Evolutionary conservation across 2,113 vertebrate species (phyloP).

Genomic region (Aix galericulata): DNA sequence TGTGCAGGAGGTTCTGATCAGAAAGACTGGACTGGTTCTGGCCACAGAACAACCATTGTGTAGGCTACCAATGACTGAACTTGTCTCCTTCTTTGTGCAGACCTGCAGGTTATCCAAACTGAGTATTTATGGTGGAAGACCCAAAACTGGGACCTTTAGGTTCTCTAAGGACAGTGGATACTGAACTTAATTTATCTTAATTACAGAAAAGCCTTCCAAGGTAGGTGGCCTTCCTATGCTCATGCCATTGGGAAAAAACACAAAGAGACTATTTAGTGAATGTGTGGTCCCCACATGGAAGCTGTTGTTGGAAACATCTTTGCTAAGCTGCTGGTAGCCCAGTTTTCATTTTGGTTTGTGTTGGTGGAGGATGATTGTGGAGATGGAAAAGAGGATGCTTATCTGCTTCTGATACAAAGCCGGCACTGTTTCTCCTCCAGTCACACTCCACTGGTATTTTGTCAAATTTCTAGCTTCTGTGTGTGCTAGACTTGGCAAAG

Average conservation of each 20-base stretch:
- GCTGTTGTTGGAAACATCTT: rapidly evolving
- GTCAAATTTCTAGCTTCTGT: background rate
- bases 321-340: background rate
- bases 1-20: background rate
- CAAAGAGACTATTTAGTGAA: background rate
- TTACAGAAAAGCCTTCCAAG: background rate
- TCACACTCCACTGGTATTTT: background rate
- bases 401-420: background rate
- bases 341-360: background rate
- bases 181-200: background rate
- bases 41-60: background rate
- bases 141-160: background rate
- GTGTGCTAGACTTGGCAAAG: background rate
- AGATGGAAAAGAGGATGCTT: background rate
- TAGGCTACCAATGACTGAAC: background rate
- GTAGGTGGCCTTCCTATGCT: background rate
- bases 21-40: background rate
- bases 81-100: background rate
- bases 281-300: background rate
- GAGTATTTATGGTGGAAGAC: background rate
- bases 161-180: background rate
- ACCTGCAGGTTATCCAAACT: background rate
- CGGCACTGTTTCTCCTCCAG: background rate
- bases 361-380: background rate
- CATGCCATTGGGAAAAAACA: background rate